A percentile compares a stretch with the other conserved stretches of the same genome.
Conservation (phyloP, 2,888 invertebrate genomes). For the Aelia acuminata region DNA sequence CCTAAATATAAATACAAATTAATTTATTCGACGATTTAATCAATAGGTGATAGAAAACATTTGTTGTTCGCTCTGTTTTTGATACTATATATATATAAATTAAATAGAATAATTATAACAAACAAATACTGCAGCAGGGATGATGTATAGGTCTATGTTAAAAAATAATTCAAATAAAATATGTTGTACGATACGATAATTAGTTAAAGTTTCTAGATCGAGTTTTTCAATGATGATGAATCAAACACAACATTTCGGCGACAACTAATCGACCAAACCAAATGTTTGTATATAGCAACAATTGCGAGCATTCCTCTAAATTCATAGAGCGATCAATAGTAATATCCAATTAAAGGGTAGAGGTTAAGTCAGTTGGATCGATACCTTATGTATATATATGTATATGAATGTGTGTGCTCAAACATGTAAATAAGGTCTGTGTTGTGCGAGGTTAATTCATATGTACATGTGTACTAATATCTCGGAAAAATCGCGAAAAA, state of each 20-base stretch:
- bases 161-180: no score
- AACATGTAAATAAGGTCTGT: slow-evolving; percentile 12
- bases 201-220: neutral
- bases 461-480: neutral
- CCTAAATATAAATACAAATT: no score
- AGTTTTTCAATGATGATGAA: neutral
- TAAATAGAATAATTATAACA: no score
- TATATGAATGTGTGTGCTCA: no score
- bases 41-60: no score
- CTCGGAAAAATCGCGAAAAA: neutral
- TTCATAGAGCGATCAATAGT: slow-evolving; percentile 32
- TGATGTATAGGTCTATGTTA: no score
- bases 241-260: neutral
- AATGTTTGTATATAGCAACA: neutral
- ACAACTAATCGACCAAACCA: neutral
- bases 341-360: slow-evolving; percentile 20
- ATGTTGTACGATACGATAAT: no score
- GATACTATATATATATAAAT: no score
- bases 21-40: no score
- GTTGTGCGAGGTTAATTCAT: slow-evolving; percentile 19
- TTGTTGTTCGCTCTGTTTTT: no score
- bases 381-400: slow-evolving; percentile 37
- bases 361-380: neutral
- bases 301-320: slow-evolving; percentile 24
- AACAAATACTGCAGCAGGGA: no score